Evolutionary conservation across 1,140 invertebrate genomes (phyloP), one percentile per base, ranked within the genome.

Genomic region (Macrotrachela quadricornifera): DNA sequence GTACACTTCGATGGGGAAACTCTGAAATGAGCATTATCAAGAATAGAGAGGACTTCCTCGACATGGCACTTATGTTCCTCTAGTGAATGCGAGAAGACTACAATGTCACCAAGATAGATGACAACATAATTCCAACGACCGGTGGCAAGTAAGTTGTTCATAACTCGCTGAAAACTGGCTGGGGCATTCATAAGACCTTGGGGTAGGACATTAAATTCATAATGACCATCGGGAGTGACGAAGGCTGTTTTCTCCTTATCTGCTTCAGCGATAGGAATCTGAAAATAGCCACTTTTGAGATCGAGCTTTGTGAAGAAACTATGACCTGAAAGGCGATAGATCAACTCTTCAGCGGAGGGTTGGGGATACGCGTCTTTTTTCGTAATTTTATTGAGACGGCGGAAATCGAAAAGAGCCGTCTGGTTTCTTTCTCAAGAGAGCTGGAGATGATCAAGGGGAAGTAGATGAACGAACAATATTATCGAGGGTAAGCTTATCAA

Each of bases 201-300:
- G 11, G 59, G 53, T 16, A 59, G 36, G 16, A 60, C 43, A 15
- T 36, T 42, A 51, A 50, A 59, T 17, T 40, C 13, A 40, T 39
- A 60, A 15, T 58, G 37, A n/a, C 59, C 59, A 21, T 59, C 62
- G 1, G 59, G 59, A 13, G 57, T 61, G 39, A 38, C 49, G 57
- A 60, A 60, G 2, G 58, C 61, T 9, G 59, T 60, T 15, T 60
- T 16, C 12, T 15, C 14, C 44, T 16, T 10, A 45, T 37, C 14
- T 0, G 8, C 12, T 17, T 18, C 21, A 1, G 14, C 50, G 14
- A 52, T 37, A 12, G 37, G 13, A 17, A 45, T 52, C 17, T 52
- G 42, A 36, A 17, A 46, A 30, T 38, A 52, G 13, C 50, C 50
- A 10, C 13, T 42, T 45, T 52, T 52, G 12, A 52, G 17, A 45